Percentiles rank a stretch among this genome's conserved stretches.
Conservation (phyloP, 1,140 invertebrate species). For the Triops cancriformis region DNA sequence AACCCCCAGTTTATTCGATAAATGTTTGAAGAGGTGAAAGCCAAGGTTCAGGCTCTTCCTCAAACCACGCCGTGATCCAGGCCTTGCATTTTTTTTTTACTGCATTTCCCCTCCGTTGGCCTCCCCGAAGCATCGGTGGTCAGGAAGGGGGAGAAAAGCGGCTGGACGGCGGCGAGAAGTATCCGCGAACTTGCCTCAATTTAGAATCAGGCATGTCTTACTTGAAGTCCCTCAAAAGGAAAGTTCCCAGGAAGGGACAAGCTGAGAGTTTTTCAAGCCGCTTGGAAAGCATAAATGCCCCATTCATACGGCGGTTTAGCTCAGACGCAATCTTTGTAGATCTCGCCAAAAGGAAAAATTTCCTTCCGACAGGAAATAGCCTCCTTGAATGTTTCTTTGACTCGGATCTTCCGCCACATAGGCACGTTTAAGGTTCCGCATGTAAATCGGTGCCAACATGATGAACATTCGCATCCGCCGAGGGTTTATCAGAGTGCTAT, state of each 20-base stretch:
- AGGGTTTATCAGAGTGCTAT: neutral
- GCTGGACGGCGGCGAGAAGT: neutral
- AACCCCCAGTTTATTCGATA: neutral
- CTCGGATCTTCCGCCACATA: neutral
- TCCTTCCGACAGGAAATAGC: neutral
- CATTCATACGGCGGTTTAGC: neutral
- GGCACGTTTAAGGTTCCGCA: conserved; percentile 9
- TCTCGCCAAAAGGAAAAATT: neutral
- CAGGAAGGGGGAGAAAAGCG: conserved; percentile 4
- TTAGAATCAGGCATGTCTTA: neutral
- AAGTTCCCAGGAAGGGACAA: neutral
- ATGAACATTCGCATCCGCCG: neutral
- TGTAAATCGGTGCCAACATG: conserved; percentile 9
- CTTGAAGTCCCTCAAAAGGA: neutral
- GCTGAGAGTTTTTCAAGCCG: neutral
- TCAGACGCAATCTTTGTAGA: conserved; percentile 5
- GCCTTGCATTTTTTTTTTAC: conserved; percentile 14
- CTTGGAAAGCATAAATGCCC: neutral
- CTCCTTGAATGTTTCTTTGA: neutral
- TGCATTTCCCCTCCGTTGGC: neutral
- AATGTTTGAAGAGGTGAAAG: neutral
- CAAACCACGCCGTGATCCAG: neutral
- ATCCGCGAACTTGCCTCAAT: neutral
- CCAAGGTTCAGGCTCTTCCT: neutral
- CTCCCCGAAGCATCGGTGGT: neutral